Evolutionary conservation across 2,113 vertebrate genomes (phyloP).

Genomic region (Brachypodius melanocephalos): DNA sequence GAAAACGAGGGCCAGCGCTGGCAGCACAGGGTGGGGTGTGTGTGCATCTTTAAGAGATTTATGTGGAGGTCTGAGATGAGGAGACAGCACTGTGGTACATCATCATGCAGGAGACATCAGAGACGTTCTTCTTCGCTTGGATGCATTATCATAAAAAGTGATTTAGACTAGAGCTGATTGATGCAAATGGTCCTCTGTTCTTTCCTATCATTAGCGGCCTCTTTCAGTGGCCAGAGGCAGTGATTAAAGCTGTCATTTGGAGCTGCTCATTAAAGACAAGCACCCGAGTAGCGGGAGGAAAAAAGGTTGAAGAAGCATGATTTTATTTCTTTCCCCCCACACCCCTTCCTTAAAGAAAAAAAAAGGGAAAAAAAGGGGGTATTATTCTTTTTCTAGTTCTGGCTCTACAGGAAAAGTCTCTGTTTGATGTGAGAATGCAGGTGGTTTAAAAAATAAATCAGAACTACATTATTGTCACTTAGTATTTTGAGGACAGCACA

Average conservation of each 20-base stretch:
- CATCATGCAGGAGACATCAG: slow-evolving; percentile 92
- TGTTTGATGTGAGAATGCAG: slow-evolving; percentile 31
- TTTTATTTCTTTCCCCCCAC: neutral
- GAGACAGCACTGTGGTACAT: slow-evolving; percentile 80
- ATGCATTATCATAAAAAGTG: slow-evolving; percentile 99
- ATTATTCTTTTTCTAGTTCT: slow-evolving; percentile 44
- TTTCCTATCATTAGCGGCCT: slow-evolving; percentile 97
- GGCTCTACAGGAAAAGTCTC: slow-evolving; percentile 41
- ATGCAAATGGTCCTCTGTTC: slow-evolving; percentile 99
- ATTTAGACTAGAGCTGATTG: slow-evolving; percentile 97
- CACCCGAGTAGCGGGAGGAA: slow-evolving; percentile 77
- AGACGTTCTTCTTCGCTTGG: slow-evolving; percentile 88
- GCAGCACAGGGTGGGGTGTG: slow-evolving; percentile 67
- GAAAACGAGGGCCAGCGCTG: slow-evolving; percentile 71
- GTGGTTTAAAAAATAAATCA: slow-evolving; percentile 53
- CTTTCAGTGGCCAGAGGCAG: slow-evolving; percentile 97
- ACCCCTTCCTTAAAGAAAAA: neutral
- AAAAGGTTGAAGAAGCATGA: slow-evolving; percentile 71
- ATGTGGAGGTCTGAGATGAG: slow-evolving; percentile 76
- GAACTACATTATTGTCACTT: slow-evolving; percentile 8
- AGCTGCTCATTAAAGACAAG: slow-evolving; percentile 96
- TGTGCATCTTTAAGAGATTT: slow-evolving; percentile 84
- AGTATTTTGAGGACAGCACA: slow-evolving; percentile 38
- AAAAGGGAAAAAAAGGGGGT: neutral
- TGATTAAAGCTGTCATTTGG: slow-evolving; percentile 99